A percentile compares a stretch with the other conserved stretches of the same genome.
These are phyloP conservation scores for Melanocharis versteri DNA, from an alignment of 2,113 vertebrate species.

Conservation along the genomic window DNA sequence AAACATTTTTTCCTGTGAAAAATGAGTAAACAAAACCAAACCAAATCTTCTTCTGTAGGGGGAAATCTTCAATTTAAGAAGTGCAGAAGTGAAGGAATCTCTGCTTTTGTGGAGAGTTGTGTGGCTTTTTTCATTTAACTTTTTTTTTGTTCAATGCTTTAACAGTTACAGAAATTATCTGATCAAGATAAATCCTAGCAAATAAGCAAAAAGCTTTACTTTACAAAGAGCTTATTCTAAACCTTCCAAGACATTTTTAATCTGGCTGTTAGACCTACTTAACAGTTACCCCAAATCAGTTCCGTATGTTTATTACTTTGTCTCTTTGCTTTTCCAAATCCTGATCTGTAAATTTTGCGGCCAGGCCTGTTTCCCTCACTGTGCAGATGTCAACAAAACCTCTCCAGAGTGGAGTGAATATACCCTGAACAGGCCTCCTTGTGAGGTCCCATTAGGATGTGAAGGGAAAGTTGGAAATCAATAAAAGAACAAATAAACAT, in stretches of 20 bases:
- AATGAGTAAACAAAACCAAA: neutral
- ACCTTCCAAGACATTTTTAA: conserved; percentile 79
- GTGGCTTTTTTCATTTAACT: neutral
- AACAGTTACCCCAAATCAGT: conserved; percentile 83
- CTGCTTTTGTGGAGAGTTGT: neutral
- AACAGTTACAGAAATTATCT: neutral
- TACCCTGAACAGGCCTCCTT: conserved; percentile 8
- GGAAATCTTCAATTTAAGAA: neutral
- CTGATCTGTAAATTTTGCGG: conserved; percentile 1
- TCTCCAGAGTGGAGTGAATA: conserved; percentile 11
- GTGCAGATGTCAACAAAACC: conserved; percentile 53
- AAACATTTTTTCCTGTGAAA: neutral
- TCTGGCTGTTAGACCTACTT: conserved; percentile 70
- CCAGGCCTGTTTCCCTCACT: conserved; percentile 19
- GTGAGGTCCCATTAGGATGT: conserved; percentile 47
- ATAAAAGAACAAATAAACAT: conserved; percentile 7
- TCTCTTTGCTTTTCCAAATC: conserved; percentile 44
- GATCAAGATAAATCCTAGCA: conserved; percentile 1
- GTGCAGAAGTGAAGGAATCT: neutral
- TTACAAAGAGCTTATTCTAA: conserved; percentile 76
- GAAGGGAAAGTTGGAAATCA: neutral
- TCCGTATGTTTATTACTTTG: conserved; percentile 77
- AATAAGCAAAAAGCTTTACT: conserved; percentile 47
- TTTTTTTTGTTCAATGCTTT: neutral
- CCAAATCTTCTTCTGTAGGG: neutral